Base-by-base conservation (phyloP, 2,888 invertebrate species). In the Antitype chi region DNA sequence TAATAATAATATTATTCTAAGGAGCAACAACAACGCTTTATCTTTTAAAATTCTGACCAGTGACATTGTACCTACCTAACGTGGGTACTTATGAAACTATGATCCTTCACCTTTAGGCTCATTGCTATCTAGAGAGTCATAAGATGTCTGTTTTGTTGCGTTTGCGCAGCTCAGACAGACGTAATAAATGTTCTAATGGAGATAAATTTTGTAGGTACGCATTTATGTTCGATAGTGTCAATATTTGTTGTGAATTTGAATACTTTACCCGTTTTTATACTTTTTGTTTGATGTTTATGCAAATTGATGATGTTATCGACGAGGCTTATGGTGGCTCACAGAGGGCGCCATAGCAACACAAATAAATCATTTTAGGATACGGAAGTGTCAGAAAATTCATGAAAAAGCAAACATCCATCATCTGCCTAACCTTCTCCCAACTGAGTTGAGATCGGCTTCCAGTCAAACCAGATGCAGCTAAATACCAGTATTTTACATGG, bases 41-140 rank as follows among this genome's bases (percentile, higher is more conserved):
- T 81, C 69, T 25, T 66, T 67, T 69, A n/a, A 67, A 74, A 66
- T 72, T 63, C 13, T 72, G 38, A 49, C 3, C 5, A 84, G 49
- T 81, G 74, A 80, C 76, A 76, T 84, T 81, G 74, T 78, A 79
- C 73, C 57, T 43, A 57, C 53, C 15, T 55, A 63, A 32, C 1
- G 17, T 57, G 64, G 4, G 69, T 70, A 80, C 59, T 59, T 64
- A 57, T 67, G 69, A 87, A 76, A 75, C 77, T 76, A 47, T 74
- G 77, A 86, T 67, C 87, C 88, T 86, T 88, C 84, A 88, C 87
- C 88, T 87, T 86, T 86, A 66, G 43, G 62, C 78, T 84, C 75
- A 76, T 74, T 78, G 78, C 78, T 86, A 84, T 88, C 84, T 76
- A 49, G 6, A 67, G 23, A 69, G 53, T 66, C 25, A 57, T 75